These are phyloP conservation scores for Sternarchorhynchus goeldii DNA, from an alignment of 2,797 vertebrate species.

Conservation along the genomic window DNA sequence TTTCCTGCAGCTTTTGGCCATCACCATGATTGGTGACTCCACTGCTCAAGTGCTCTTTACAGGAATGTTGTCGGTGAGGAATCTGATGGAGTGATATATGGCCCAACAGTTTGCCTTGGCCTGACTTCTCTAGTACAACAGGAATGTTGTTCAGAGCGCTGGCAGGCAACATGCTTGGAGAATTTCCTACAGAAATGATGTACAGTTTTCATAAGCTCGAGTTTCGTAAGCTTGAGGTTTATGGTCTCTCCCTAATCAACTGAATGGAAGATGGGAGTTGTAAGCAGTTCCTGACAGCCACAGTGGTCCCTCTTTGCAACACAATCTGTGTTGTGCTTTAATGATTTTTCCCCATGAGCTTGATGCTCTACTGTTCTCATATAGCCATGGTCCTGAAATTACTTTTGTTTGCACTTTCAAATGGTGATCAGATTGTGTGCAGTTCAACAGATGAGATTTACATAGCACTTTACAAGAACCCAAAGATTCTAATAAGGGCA, in stretches of 20 bases:
- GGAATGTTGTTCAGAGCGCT: not conserved
- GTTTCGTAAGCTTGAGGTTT: not conserved
- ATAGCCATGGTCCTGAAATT: not conserved
- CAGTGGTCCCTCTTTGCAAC: not conserved
- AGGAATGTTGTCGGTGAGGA: not conserved
- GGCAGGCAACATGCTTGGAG: too few relatives aligned
- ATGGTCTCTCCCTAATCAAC: too few relatives aligned
- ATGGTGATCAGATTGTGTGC: not conserved
- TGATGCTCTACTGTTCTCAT: not conserved
- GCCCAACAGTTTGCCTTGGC: not conserved
- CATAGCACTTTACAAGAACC: too few relatives aligned
- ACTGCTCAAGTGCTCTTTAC: not conserved
- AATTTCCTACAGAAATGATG: not conserved
- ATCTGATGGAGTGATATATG: not conserved
- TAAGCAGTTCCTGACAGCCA: not conserved
- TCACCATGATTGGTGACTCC: not conserved
- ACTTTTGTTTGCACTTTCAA: not conserved
- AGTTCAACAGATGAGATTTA: not conserved
- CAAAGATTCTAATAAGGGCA: too few relatives aligned
- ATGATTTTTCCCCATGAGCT: not conserved
- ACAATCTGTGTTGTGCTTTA: not conserved
- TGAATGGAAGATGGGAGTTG: not conserved
- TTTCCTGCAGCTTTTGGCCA: not conserved
- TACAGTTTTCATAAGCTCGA: not conserved
- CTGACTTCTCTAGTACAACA: not conserved